phyloP scores from a whole-genome alignment of 2,888 invertebrate genomes.

The Troides oblongomaculatus region DNA sequence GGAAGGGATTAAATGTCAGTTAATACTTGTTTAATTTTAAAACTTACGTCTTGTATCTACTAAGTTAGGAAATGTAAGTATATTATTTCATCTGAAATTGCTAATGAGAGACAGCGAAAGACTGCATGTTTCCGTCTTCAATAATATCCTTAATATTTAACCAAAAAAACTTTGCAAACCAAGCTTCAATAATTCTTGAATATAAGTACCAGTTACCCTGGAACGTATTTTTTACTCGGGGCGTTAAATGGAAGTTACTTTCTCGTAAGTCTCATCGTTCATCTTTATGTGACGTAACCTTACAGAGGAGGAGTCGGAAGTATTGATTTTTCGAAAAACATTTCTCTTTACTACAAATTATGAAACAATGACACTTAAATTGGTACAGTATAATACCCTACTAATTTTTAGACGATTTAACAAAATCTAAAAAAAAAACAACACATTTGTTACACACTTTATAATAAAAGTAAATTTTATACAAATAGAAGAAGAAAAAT shows the following conservation, averaged over 20 bases:
- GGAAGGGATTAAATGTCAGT: too few relatives aligned
- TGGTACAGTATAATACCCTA: too few relatives aligned
- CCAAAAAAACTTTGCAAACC: constrained; percentile 1
- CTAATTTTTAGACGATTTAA: too few relatives aligned
- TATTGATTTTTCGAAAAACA: neutral
- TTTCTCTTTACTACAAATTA: constrained; percentile 2
- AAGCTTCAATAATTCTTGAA: constrained; percentile 9
- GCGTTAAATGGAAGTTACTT: constrained; percentile 21
- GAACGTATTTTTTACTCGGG: constrained; percentile 3
- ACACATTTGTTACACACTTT: too few relatives aligned
- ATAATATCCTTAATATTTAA: neutral
- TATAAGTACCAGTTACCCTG: neutral
- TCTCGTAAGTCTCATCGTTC: constrained; percentile 22
- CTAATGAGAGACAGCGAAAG: too few relatives aligned
- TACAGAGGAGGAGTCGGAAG: constrained; percentile 19
- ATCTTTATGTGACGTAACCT: constrained; percentile 22
- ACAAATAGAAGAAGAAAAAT: too few relatives aligned
- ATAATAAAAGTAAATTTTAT: too few relatives aligned
- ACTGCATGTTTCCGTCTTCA: neutral
- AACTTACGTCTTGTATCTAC: too few relatives aligned
- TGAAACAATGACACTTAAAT: constrained; percentile 6
- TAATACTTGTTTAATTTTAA: too few relatives aligned
- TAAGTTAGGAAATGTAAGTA: too few relatives aligned
- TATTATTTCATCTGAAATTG: too few relatives aligned
- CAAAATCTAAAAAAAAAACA: too few relatives aligned